phyloP scores from a whole-genome alignment of 2,113 vertebrate genomes.

The Daboia siamensis region DNA sequence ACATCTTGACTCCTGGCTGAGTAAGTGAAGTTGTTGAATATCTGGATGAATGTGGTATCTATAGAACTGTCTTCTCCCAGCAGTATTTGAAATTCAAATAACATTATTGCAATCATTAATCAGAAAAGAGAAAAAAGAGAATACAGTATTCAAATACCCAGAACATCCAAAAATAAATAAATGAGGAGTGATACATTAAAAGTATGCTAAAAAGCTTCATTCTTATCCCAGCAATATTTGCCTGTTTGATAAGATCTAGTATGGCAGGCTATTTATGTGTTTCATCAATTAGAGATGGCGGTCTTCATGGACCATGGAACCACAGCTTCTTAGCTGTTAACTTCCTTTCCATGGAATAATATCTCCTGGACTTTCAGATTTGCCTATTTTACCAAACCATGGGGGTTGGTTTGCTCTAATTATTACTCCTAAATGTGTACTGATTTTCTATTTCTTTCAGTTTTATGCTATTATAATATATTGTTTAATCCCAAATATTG shows the following conservation, averaged over 20 bases:
- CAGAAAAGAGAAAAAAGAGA: too few relatives aligned
- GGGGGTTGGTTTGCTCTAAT: neutral
- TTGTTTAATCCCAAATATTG: neutral
- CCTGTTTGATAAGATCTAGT: neutral
- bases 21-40: neutral
- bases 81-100: neutral
- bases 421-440: neutral
- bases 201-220: too few relatives aligned
- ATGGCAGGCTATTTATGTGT: neutral
- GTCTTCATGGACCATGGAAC: neutral
- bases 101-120: too few relatives aligned
- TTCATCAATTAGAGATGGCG: neutral
- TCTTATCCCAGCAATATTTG: neutral
- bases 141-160: too few relatives aligned
- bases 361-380: neutral
- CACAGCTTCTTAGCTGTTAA: neutral
- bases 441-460: neutral
- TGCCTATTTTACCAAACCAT: neutral
- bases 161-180: too few relatives aligned
- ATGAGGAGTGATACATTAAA: too few relatives aligned
- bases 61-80: neutral
- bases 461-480: neutral
- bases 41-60: neutral
- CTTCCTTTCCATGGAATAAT: neutral
- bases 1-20: neutral